Evolutionary conservation across 2,113 vertebrate species (phyloP), one percentile per base, ranked within the genome.

Genomic region (Leptodactylus fuscus): DNA sequence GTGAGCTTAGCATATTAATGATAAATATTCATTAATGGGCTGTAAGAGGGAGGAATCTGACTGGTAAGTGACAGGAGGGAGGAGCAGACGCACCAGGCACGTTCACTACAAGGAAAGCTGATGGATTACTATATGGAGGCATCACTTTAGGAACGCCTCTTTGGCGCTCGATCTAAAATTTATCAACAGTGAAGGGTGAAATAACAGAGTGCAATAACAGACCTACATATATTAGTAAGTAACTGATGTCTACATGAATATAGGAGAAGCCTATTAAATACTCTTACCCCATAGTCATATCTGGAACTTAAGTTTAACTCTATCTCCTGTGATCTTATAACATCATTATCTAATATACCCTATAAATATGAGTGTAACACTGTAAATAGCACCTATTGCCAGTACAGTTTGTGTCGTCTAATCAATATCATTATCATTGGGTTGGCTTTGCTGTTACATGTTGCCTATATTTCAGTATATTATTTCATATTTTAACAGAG

Each of bases 21-120:
- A 69, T 38, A 36, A 69, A 69, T 69, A 69, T 69, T 69, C 32
- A 69, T 69, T 69, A 69, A 69, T 69, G 18, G 8, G 65, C 34
- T 38, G 34, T 32, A 34, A 1, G 5, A 69, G 29, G 65, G 32
- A 36, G 34, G 9, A 8, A 8, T 12, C 32, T 20, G 34, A 38
- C 65, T 69, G 32, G 18, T 22, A 20, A 69, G 3, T 69, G 65
- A 69, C 65, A 69, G 65, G 18, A 69, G 65, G 65, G 65, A 38
- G 65, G 65, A 22, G 32, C 65, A 69, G 65, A 38, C 0, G 27
- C 65, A 36, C 16, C 32, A 69, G 34, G 65, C 65, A 69, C 18
- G 7, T 69, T 69, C 34, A 36, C 65, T 34, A 2, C 29, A 34
- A 67, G 29, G 13, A 34, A 34, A 67, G 29, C 62, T 16, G 16